These are phyloP conservation scores for Mimachlamys varia DNA, from an alignment of 2,888 invertebrate species.

Conservation along the genomic window DNA sequence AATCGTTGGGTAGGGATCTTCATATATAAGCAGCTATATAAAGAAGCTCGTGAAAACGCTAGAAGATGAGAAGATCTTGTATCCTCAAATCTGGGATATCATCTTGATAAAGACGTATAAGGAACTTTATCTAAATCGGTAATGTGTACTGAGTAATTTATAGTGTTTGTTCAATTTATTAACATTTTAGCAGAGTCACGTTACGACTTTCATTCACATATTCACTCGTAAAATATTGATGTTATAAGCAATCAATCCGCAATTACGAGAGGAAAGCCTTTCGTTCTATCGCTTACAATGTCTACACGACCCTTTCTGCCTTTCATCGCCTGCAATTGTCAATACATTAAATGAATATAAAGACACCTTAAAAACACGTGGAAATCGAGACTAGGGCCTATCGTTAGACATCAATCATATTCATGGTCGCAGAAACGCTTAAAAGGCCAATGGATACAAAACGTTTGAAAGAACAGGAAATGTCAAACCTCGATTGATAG, in stretches of 20 bases:
- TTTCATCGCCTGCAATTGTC: background rate
- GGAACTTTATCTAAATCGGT: background rate
- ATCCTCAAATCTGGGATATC: no score
- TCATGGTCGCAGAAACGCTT: constrained; percentile 5
- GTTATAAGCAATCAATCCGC: background rate
- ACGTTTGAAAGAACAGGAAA: constrained; percentile 24
- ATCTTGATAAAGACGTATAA: background rate
- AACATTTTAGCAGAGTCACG: background rate
- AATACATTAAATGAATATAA: background rate
- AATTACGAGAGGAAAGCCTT: background rate
- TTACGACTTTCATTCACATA: background rate
- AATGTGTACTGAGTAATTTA: background rate
- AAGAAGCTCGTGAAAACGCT: no score
- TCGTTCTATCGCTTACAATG: background rate
- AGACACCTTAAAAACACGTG: background rate
- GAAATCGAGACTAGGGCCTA: background rate
- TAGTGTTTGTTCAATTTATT: background rate
- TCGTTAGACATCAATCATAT: background rate
- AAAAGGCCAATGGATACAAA: background rate
- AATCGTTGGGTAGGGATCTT: no score
- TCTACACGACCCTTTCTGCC: background rate
- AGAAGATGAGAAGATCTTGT: no score
- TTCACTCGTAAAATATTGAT: background rate
- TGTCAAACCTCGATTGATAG: background rate
- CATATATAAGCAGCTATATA: no score